Conservation (phyloP, 2,888 invertebrate species). For the Zootermopsis nevadensis region DNA sequence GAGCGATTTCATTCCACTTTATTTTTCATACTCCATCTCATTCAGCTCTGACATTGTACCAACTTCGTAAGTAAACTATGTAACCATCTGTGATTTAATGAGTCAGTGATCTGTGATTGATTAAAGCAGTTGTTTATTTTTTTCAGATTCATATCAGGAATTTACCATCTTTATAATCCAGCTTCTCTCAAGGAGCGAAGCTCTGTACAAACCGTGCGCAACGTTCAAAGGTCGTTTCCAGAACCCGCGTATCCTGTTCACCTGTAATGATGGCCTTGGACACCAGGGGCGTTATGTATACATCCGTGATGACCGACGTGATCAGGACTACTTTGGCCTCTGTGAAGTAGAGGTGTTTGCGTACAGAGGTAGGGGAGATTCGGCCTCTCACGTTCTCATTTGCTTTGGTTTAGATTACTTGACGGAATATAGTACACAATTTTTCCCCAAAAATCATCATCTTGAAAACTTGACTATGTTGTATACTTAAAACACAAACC, state of each 20-base stretch:
- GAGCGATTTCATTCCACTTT: no score
- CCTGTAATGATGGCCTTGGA: conserved; percentile 58
- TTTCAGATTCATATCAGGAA: conserved; percentile 54
- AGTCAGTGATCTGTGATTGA: no score
- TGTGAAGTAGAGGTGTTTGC: conserved; percentile 60
- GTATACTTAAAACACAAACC: no score
- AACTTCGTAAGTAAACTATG: no score
- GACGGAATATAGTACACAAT: no score
- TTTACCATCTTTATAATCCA: conserved; percentile 57
- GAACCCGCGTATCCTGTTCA: conserved; percentile 54
- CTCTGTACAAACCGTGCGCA: conserved; percentile 57
- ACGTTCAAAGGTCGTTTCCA: conserved; percentile 57
- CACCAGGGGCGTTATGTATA: conserved; percentile 58
- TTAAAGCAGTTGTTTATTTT: not conserved
- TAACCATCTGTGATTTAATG: no score
- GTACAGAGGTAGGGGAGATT: conserved; percentile 56
- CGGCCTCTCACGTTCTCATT: no score
- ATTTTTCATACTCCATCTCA: no score
- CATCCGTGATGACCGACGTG: conserved; percentile 58
- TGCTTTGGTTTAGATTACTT: no score
- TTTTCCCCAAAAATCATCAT: no score
- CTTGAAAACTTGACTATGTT: no score
- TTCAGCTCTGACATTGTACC: no score
- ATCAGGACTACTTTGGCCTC: conserved; percentile 58
- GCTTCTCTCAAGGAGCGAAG: conserved; percentile 55